Conservation (phyloP, 2,797 vertebrate genomes). For the Taeniopygia guttata region DNA sequence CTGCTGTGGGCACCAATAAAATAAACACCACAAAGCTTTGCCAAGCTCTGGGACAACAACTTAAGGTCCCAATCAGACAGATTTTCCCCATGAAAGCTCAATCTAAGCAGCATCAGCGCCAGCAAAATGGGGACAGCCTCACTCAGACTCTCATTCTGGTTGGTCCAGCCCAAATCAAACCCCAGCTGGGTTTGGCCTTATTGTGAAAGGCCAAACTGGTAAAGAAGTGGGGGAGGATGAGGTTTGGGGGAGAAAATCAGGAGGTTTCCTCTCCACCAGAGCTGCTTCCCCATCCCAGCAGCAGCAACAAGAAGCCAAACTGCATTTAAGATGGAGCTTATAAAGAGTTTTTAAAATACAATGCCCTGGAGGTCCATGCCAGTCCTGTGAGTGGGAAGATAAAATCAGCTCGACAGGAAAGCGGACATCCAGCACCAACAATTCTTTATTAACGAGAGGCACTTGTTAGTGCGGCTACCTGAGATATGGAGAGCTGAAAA, state of each 20-base stretch:
- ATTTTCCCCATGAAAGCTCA: neutral
- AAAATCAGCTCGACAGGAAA: slow-evolving; percentile 25
- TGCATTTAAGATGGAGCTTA: neutral
- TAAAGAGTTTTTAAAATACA: neutral
- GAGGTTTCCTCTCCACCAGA: neutral
- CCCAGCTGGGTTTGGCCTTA: neutral
- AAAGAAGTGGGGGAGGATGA: neutral
- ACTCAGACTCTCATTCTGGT: neutral
- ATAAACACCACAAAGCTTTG: neutral
- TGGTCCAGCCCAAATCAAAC: neutral
- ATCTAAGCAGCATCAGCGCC: neutral
- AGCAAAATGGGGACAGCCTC: neutral
- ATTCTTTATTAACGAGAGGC: neutral
- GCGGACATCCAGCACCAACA: neutral
- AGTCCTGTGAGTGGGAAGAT: neutral
- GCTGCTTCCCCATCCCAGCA: neutral
- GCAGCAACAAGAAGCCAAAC: neutral
- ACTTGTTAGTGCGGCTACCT: neutral
- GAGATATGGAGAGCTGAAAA: neutral
- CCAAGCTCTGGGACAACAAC: neutral
- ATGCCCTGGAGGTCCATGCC: neutral
- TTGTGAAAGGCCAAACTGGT: neutral
- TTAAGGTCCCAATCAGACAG: neutral
- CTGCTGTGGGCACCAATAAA: neutral
- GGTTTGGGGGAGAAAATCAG: neutral